Evolutionary conservation across 2,888 invertebrate genomes (phyloP), one percentile per base, ranked within the genome.

Genomic region (Chymomyza amoena): DNA sequence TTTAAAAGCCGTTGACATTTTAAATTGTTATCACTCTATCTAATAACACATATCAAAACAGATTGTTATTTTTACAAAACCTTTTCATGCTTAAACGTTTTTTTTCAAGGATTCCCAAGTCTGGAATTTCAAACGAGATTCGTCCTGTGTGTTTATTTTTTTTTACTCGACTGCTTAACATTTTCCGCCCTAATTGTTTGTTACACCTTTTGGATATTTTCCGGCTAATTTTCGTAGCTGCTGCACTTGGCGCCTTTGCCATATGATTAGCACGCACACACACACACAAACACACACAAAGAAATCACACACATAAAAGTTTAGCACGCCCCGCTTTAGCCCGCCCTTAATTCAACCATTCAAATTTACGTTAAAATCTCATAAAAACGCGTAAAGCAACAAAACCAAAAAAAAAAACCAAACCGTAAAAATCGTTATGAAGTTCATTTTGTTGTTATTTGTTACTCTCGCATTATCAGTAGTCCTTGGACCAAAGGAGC

Each of bases 351-450:
- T 87, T 83, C 78, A 78, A 78, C 69, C 77, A 80, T 78, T 78
- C 65, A 77, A 71, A 76, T 79, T 71, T 74, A 71, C 85, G 76
- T 83, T 81, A 87, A 82, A 78, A 69, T 75, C 81, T 74, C 77
- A 85, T 83, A 83, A 85, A 85, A 83, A 78, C 73, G 69, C 39
- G 69, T 28, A 61, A 68, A 72, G 76, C 70, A 52, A 45, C 51
- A 36, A 20, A 36, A 6, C 20, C 63, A 74, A 74, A 67, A 66
- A 62, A 56, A 39, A 25, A 15, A 36, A n/a, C n/a, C n/a, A 52
- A 65, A 61, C 25, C 25, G 32, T 36, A 4, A 60, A 65, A 75
- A 68, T 69, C 70, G 76, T 75, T 78, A 78, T 81, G 72, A 73
- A 75, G 68, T 79, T 79, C 79, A 75, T 75, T 74, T 69, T 18